Percentiles rank a stretch among this genome's conserved stretches.
Conservation (phyloP, 2,797 vertebrate species). For the Galagoides demidoff region DNA sequence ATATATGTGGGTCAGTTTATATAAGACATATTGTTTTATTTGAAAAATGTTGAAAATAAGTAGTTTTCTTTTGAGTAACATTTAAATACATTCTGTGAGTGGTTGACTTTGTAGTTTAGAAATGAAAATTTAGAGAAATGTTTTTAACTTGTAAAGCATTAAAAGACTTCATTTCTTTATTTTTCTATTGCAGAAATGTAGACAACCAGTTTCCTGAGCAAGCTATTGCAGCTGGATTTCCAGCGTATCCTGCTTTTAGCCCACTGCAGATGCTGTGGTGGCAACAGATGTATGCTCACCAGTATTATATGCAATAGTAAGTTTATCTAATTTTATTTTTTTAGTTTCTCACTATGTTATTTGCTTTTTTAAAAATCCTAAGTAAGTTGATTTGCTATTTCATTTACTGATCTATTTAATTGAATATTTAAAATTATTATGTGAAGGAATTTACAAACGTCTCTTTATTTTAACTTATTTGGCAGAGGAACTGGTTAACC, state of each 20-base stretch:
- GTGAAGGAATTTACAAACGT: not conserved
- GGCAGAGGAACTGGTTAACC: not conserved
- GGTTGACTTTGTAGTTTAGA: constrained; percentile 10
- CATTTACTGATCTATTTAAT: not conserved
- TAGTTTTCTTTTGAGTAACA: constrained; percentile 17
- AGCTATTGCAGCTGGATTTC: constrained; percentile 85
- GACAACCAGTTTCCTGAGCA: constrained; percentile 89
- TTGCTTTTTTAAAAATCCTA: not conserved
- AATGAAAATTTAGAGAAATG: not conserved
- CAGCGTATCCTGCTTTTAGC: constrained; percentile 91
- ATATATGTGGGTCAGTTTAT: not conserved
- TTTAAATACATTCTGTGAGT: constrained; percentile 5
- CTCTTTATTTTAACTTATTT: constrained; percentile 26
- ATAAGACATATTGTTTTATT: not conserved
- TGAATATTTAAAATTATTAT: constrained; percentile 18
- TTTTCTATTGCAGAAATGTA: constrained; percentile 86
- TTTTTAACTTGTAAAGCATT: not conserved
- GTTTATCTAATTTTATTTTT: constrained; percentile 73
- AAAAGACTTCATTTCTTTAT: not conserved
- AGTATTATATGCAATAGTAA: constrained; percentile 97
- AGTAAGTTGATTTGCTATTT: not conserved
- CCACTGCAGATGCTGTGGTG: constrained; percentile 96
- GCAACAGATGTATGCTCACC: constrained; percentile 96
- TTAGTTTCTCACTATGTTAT: not conserved
- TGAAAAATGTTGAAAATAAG: constrained; percentile 8